Conservation (phyloP, 2,888 invertebrate genomes). For the Plusia festucae region DNA sequence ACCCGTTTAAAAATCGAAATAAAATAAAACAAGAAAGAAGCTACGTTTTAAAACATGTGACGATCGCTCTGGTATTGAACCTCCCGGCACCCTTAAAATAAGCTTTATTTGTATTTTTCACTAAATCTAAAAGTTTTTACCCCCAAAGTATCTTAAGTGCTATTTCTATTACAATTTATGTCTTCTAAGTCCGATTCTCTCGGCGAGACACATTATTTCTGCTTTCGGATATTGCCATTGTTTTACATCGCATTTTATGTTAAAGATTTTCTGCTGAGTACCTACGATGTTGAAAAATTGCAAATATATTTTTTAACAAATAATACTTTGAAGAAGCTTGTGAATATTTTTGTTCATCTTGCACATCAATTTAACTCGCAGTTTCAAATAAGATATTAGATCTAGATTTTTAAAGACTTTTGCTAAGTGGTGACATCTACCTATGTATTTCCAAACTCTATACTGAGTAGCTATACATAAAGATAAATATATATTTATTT, state of each 20-base stretch:
- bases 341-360: neutral
- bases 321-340: neutral
- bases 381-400: no score
- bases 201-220: constrained; percentile 6
- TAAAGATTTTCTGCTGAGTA: neutral
- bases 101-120: neutral
- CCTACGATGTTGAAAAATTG: neutral
- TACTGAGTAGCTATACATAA: no score
- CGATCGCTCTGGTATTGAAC: neutral
- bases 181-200: neutral
- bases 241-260: constrained; percentile 3
- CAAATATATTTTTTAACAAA: neutral
- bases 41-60: neutral
- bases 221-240: neutral
- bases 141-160: neutral
- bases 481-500: no score
- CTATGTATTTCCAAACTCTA: no score
- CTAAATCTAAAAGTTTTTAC: neutral
- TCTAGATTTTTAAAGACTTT: no score
- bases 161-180: neutral
- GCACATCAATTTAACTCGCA: neutral
- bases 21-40: neutral
- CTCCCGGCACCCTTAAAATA: neutral
- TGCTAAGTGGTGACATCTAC: no score
- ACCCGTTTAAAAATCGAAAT: no score